phyloP scores from a whole-genome alignment of 2,113 vertebrate genomes.

The Geococcyx californianus region DNA sequence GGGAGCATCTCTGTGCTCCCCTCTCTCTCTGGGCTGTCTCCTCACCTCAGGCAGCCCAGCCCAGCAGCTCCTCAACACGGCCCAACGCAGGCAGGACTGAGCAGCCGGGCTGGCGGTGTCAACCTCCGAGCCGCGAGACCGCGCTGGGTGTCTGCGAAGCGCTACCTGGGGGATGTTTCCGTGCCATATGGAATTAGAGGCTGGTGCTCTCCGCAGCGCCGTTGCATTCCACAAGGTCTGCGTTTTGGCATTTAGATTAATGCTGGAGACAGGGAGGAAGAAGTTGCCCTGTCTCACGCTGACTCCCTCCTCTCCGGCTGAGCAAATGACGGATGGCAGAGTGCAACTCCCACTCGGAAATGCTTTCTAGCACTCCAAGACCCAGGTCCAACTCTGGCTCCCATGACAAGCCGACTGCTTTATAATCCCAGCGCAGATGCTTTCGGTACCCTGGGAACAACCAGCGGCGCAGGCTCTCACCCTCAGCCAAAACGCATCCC shows the following conservation, averaged over 20 bases:
- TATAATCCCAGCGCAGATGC: background rate
- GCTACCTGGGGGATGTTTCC: slow-evolving; percentile 73
- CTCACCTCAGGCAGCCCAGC: background rate
- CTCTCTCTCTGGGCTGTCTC: background rate
- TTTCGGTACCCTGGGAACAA: background rate
- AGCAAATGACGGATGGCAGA: slow-evolving; percentile 45
- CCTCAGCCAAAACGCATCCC: background rate
- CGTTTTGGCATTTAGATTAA: slow-evolving; percentile 74
- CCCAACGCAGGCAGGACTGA: rapidly evolving
- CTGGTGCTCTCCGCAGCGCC: slow-evolving; percentile 58
- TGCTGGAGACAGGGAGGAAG: slow-evolving; percentile 75
- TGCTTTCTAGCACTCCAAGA: slow-evolving; percentile 38
- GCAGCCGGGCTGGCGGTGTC: background rate
- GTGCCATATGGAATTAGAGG: slow-evolving; percentile 70
- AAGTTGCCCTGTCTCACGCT: slow-evolving; percentile 59
- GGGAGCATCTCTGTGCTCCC: background rate
- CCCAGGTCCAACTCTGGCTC: background rate
- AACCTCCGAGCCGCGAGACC: background rate
- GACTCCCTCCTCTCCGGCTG: slow-evolving; percentile 54
- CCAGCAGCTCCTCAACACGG: background rate
- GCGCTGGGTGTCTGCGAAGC: background rate
- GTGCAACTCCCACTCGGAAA: slow-evolving; percentile 67
- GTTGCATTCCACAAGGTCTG: slow-evolving; percentile 73
- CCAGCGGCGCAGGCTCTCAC: rapidly evolving
- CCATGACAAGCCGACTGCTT: background rate